Conservation (phyloP, 2,888 invertebrate species). For the Luffia ferchaultella region DNA sequence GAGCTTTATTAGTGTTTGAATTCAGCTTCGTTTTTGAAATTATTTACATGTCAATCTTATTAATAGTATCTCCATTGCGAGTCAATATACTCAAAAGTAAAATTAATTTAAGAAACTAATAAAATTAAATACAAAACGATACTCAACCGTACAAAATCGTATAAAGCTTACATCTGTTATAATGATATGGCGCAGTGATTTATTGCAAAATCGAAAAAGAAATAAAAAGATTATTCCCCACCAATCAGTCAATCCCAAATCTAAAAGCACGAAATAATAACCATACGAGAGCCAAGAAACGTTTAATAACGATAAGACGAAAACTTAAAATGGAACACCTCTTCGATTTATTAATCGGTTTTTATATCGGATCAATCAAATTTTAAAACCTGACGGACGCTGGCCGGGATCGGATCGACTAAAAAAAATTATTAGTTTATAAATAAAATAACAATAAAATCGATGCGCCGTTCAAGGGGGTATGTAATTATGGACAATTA, state of each 20-base stretch:
- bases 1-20: too few species aligned
- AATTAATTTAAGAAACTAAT: too few species aligned
- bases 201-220: neutral
- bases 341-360: constrained; percentile 40
- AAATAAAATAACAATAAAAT: constrained; percentile 68
- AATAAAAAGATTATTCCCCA: neutral
- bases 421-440: constrained; percentile 49
- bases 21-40: too few species aligned
- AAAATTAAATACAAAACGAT: too few species aligned
- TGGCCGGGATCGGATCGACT: neutral
- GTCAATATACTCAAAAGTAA: too few species aligned
- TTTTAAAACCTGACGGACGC: constrained; percentile 23
- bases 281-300: neutral
- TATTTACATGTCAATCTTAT: too few species aligned
- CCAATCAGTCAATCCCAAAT: neutral
- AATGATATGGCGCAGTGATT: neutral
- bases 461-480: constrained; percentile 57
- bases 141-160: too few species aligned
- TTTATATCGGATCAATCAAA: constrained; percentile 66
- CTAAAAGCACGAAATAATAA: neutral
- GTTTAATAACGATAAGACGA: neutral
- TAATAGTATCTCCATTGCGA: too few species aligned
- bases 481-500: constrained; percentile 67
- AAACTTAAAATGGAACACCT: neutral
- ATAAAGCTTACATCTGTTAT: neutral